These are phyloP conservation scores for Hypotaenidia okinawae DNA, from an alignment of 2,797 vertebrate species.

Conservation along the genomic window DNA sequence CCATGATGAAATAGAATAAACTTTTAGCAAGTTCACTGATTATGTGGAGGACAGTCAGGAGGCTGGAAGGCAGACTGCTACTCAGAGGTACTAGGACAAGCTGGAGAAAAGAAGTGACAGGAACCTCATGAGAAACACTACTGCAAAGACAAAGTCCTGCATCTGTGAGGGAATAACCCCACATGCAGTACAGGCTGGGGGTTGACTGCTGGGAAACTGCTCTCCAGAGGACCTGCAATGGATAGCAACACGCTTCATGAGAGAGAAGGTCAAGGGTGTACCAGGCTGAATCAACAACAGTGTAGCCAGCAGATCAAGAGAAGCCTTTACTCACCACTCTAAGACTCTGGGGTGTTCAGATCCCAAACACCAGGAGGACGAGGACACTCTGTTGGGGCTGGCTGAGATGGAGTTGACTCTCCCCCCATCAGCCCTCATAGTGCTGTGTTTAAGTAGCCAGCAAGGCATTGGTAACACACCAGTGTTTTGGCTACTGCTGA, in stretches of 20 bases:
- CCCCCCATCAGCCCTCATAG: too few species aligned
- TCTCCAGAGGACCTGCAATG: background rate
- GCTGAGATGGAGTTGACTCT: too few species aligned
- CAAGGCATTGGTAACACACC: too few species aligned
- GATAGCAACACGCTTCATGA: background rate
- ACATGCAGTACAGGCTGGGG: background rate
- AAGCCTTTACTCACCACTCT: background rate
- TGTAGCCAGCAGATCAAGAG: background rate
- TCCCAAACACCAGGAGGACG: background rate
- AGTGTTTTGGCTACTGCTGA: too few species aligned
- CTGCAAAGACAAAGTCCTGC: background rate
- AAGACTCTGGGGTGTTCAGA: background rate
- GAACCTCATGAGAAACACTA: background rate
- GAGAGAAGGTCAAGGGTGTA: background rate
- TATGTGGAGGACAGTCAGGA: background rate
- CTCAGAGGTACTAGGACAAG: background rate
- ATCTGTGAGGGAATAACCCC: background rate
- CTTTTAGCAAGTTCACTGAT: background rate
- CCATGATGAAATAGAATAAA: background rate
- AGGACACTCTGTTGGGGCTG: too few species aligned
- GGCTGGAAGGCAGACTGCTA: background rate
- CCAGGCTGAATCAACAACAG: background rate
- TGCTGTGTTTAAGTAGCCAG: too few species aligned
- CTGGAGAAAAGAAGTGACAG: background rate
- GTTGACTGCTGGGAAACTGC: background rate